phyloP scores from a whole-genome alignment of 2,888 invertebrate species.

The Amphipoea oculea region DNA sequence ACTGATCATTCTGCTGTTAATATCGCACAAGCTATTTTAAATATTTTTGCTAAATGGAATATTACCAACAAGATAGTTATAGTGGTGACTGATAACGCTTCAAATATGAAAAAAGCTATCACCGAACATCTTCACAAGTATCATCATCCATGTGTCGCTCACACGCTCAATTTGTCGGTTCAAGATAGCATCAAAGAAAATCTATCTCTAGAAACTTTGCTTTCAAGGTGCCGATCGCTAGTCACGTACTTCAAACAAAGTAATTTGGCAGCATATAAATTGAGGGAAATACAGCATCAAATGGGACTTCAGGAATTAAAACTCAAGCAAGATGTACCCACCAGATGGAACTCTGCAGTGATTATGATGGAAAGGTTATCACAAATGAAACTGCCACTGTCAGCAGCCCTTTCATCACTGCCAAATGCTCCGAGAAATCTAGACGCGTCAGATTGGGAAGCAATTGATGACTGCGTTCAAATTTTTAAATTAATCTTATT shows the following conservation, averaged over 20 bases:
- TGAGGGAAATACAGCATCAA: conserved; percentile 11
- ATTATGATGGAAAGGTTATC: conserved; percentile 6
- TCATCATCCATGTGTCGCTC: conserved; percentile 24
- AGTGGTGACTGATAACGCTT: background rate
- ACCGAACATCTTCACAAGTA: conserved; percentile 8
- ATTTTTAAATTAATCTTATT: background rate
- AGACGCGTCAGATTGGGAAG: conserved; percentile 22
- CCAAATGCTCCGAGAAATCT: conserved; percentile 32
- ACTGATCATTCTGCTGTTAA: conserved; percentile 2
- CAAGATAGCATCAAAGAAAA: conserved; percentile 21
- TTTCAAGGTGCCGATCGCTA: conserved; percentile 11
- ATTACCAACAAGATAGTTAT: conserved; percentile 10
- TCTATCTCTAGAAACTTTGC: background rate
- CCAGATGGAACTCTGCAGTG: conserved; percentile 14
- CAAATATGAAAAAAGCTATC: conserved; percentile 27
- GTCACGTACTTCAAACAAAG: conserved; percentile 8
- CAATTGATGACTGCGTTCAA: conserved; percentile 1
- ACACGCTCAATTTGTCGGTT: conserved; percentile 28
- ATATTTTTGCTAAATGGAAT: conserved; percentile 12
- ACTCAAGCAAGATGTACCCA: conserved; percentile 11
- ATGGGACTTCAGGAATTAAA: conserved; percentile 8
- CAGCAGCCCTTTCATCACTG: conserved; percentile 10
- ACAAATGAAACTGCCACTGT: background rate
- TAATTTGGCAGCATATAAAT: conserved; percentile 4
- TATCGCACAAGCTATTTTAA: conserved; percentile 10